These are phyloP conservation scores for Lepidonotus clava DNA, from an alignment of 2,888 invertebrate genomes.

Conservation along the genomic window DNA sequence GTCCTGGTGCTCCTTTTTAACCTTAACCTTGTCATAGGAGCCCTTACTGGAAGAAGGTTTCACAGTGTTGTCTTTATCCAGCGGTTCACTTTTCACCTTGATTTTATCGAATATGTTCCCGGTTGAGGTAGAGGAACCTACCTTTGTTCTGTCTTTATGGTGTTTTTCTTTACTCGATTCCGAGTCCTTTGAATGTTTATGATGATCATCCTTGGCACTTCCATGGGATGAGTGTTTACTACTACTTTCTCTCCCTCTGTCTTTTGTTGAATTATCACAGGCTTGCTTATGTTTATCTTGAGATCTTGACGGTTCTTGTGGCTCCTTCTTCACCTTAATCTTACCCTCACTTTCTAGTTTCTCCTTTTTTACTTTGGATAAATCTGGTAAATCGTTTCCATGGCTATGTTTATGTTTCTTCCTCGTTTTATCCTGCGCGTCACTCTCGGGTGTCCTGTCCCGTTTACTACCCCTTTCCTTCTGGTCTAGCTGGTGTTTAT, in stretches of 20 bases:
- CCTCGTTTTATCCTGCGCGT: background rate
- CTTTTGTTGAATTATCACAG: background rate
- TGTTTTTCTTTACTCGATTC: constrained; percentile 7
- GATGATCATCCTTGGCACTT: background rate
- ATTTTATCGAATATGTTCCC: background rate
- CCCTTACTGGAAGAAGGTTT: background rate
- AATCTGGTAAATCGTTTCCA: background rate
- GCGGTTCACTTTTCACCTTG: background rate
- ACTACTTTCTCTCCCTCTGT: constrained; percentile 17
- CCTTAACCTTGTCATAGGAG: background rate
- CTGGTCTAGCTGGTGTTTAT: background rate
- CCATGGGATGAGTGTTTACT: background rate
- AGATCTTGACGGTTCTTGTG: background rate
- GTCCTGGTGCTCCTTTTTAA: background rate
- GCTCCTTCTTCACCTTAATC: background rate
- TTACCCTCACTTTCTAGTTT: background rate
- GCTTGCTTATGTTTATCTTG: background rate
- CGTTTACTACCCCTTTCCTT: background rate
- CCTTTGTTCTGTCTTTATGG: background rate
- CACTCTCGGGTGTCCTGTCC: constrained; percentile 2
- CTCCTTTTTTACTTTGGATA: background rate
- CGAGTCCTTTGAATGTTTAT: background rate
- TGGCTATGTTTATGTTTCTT: background rate
- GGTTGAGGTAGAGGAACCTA: background rate
- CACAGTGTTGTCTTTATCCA: background rate